Evolutionary conservation across 1,140 invertebrate species (phyloP).

Genomic region (Drosophila sproati): DNA sequence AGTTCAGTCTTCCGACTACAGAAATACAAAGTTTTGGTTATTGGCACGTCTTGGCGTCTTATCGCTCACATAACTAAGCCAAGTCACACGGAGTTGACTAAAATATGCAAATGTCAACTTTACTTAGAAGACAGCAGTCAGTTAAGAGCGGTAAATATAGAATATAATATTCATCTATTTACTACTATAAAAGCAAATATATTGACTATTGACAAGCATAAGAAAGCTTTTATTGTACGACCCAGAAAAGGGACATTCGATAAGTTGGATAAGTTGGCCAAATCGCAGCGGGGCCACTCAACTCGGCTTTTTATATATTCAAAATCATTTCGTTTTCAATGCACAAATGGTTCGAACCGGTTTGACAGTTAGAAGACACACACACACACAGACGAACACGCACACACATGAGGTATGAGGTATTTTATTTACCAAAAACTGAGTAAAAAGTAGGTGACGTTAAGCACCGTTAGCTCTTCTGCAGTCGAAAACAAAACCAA

Average conservation of each 20-base stretch:
- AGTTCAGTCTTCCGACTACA: constrained; percentile 29
- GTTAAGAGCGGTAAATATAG: not conserved
- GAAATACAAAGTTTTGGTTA: constrained; percentile 29
- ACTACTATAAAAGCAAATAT: no score
- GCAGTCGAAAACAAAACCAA: constrained; percentile 5
- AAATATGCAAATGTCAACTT: constrained; percentile 53
- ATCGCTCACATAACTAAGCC: constrained; percentile 60
- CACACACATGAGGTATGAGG: constrained; percentile 33
- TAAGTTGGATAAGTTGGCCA: constrained; percentile 57
- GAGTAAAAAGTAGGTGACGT: constrained; percentile 79
- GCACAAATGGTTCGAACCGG: constrained; percentile 62
- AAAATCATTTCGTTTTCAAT: constrained; percentile 81
- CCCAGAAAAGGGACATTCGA: constrained; percentile 6
- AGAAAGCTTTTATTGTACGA: not conserved
- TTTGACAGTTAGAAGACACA: constrained; percentile 60
- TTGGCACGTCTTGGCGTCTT: constrained; percentile 65
- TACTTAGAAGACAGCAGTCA: not conserved
- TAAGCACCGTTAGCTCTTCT: constrained; percentile 73
- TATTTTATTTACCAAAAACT: constrained; percentile 70
- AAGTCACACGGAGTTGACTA: constrained; percentile 40
- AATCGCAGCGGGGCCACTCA: constrained; percentile 50
- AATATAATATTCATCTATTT: no score
- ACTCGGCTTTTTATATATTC: constrained; percentile 39
- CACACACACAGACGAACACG: constrained; percentile 24
- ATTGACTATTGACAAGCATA: no score